These are phyloP conservation scores for Acleris holmiana DNA, from an alignment of 2,888 invertebrate genomes.

Conservation along the genomic window DNA sequence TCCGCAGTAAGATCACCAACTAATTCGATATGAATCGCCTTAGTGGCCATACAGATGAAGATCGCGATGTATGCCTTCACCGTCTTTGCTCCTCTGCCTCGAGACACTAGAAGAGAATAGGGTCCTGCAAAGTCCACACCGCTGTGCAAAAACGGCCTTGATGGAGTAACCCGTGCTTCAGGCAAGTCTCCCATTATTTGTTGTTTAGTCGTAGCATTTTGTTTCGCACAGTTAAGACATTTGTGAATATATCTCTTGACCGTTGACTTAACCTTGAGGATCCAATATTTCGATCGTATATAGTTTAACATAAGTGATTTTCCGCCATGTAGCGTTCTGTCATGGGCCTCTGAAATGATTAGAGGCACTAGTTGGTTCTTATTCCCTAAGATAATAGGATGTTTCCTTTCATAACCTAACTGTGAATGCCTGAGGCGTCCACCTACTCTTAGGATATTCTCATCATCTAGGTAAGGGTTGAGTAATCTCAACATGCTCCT, in stretches of 20 bases:
- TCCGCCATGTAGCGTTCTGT: slow-evolving; percentile 4
- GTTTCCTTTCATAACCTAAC: slow-evolving; percentile 1
- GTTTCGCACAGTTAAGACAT: slow-evolving; percentile 4
- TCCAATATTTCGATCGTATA: slow-evolving; percentile 15
- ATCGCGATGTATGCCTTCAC: slow-evolving; percentile 15
- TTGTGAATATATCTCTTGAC: not conserved
- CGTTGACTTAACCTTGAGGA: not conserved
- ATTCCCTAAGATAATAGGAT: slow-evolving; percentile 9
- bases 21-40: slow-evolving; percentile 44
- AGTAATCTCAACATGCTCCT: not conserved
- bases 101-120: not conserved
- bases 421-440: slow-evolving; percentile 11
- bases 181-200: slow-evolving; percentile 21
- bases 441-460: slow-evolving; percentile 2
- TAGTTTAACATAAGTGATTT: not conserved
- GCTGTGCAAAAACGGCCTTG: slow-evolving; percentile 13
- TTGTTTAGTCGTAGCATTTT: not conserved
- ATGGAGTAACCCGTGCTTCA: slow-evolving; percentile 1
- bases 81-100: slow-evolving; percentile 13
- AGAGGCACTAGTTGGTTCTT: not conserved
- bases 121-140: slow-evolving; percentile 24
- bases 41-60: slow-evolving; percentile 41
- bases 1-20: slow-evolving; percentile 43
- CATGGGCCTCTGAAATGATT: not conserved
- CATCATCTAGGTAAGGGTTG: slow-evolving; percentile 3